Base-by-base conservation (phyloP, 2,113 vertebrate genomes). In the Scartelaos histophorus region DNA sequence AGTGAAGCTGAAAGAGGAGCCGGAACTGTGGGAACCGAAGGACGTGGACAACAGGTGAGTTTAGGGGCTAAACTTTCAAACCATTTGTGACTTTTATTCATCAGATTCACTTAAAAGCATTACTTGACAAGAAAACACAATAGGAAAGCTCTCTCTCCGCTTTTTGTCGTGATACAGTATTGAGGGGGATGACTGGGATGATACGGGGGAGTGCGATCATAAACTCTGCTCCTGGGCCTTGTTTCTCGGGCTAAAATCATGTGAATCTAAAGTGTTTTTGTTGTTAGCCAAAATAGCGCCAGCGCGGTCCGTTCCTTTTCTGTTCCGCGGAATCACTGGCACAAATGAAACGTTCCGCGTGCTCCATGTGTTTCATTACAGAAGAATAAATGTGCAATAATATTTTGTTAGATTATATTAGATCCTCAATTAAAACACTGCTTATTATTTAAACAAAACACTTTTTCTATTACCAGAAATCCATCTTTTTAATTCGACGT, bases 1-100 rank as follows among this genome's bases (percentile, higher is more conserved):
- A 58, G 56, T 43, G 38, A 43, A 43, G 38, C 38, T 43, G 38
- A 43, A 43, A 9, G 38, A 43, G 38, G 38, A 43, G 38, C 38
- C 38, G 38, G 38, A 43, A 9, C 38, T 1, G 38, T 43, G 38
- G 38, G 38, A 43, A 9, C 56, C 24, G 12, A 22, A 21, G 22
- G 56, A 58, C 22, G 22, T 29, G 56, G 22, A 58, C 21, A 25
- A 58, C 56, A 58, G 56, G 56, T 58, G 56, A 58, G 56, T 58
- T 3, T 16, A 3, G 13, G 38, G 29, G 29, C 29, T 29, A 4
- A 29, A 29, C 29, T 29, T 29, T 29, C 29, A 29, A 29, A 29
- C 29, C 29, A 4, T 29, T 29, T 4, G 29, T 29, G 29, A 29
- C 29, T 29, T 29, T 29, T 29, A 29, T 29, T 29, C 29, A 29